Base-by-base conservation (phyloP, 2,113 vertebrate species). In the Nesogale talazaci region DNA sequence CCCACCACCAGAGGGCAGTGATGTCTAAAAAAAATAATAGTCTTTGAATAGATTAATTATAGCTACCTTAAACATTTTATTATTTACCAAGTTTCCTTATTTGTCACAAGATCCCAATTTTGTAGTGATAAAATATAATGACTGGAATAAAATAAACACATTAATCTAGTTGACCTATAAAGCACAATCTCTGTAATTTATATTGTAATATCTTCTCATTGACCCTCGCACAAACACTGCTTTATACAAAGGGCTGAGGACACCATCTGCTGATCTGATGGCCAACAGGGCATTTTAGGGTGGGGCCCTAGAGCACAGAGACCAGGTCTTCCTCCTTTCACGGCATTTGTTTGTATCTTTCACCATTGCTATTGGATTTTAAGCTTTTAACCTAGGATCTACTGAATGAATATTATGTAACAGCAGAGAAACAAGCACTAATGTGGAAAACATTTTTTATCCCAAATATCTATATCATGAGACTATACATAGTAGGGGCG, bases 261-360 rank as follows among this genome's bases (percentile, higher is more conserved):
- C 0, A 0, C 0, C 0, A 5, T 6, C 46, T 79, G 25, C 16
- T 2, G 61, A n/a, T 77, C 42, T 77, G 27, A 16, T 95, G 86
- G 34, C 72, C 91, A 89, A 42, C 46, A 17, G 38, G 72, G 6
- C 0, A 81, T 59, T 93, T 88, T 65, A 20, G 91, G 65, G 90
- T 89, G 20, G 3, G 75, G 52, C 88, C 81, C 82, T 56, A 84
- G 72, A 94, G 87, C 91, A 97, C 89, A 93, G 93, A 91, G 95
- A 77, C 36, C 83, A 40, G 83, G 40, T 52, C 86, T 93, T 96
- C 92, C 94, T 61, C 88, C 79, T 93, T 70, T 92, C 77, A 65
- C 74, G 89, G 72, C 63, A 74, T 89, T 88, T 97, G 22, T 88
- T 95, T 96, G 92, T 91, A 59, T 94, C 86, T 94, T 95, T 94